Evolutionary conservation across 2,113 vertebrate species (phyloP), one percentile per base, ranked within the genome.

Genomic region (Anolis sagrei): DNA sequence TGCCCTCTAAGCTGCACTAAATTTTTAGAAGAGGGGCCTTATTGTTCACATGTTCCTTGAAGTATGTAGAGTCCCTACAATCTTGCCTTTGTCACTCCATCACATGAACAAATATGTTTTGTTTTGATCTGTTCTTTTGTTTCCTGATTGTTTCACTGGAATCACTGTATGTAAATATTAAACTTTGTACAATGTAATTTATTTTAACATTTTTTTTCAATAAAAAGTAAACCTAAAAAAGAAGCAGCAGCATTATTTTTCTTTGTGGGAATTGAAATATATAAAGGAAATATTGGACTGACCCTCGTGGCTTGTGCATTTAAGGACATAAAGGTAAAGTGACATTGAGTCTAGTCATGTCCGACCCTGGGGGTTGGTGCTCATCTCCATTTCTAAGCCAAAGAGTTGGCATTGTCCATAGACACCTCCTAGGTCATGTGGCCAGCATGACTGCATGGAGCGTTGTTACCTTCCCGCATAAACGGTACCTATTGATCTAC

Each of bases 151-250:
- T 88, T 89, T 93, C 93, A 94, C 93, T 93, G 91, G 93, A 94
- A 92, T 94, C 86, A 94, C 95, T 95, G 94, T 96, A 90, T 96
- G 94, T 95, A 96, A 92, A 95, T 95, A 91, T 90, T 93, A 89
- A 90, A 92, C 91, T 93, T 91, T 91, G 92, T 92, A 93, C 93
- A 93, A 93, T 96, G 95, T 97, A 97, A 97, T 96, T 97, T 97
- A 97, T 97, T 97, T 96, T 95, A 95, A 95, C 95, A 90, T 96
- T 80, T 80, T 84, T 97, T 95, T 95, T 81, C 93, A 97, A 97
- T 97, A 97, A 97, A 97, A 95, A 16, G 79, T 86, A 48, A 73
- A 76, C 32, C 76, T 39, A 7, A 88, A 93, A 88, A 88, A 32
- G n/a, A 76, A 23, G 5, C 27, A 4, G 6, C 7, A 48, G 82